phyloP scores from a whole-genome alignment of 2,797 vertebrate species.

The Agapornis canus region DNA sequence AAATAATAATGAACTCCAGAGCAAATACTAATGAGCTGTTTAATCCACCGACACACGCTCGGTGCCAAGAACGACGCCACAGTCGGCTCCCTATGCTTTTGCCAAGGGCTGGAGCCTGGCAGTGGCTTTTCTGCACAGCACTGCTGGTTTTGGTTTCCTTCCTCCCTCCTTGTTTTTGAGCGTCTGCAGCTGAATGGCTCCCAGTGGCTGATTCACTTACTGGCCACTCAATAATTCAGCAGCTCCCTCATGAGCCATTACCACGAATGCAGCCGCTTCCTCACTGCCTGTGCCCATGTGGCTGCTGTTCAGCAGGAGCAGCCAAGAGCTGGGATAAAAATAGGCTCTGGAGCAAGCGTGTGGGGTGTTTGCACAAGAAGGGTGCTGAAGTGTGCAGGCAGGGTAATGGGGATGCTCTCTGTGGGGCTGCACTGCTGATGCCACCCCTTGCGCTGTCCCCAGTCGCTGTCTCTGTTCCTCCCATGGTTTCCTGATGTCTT shows the following conservation, averaged over 20 bases:
- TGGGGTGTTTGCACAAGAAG: background rate
- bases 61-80: conserved; percentile 5
- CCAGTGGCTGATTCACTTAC: conserved; percentile 54
- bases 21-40: conserved; percentile 69
- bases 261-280: background rate
- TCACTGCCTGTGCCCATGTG: background rate
- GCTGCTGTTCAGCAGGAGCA: background rate
- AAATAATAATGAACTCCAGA: conserved; percentile 65
- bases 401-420: background rate
- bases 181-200: conserved; percentile 52
- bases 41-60: conserved; percentile 29
- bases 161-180: conserved; percentile 24
- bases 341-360: conserved; percentile 25
- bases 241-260: conserved; percentile 37
- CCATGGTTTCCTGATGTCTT: background rate
- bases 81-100: background rate
- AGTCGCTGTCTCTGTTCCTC: rapidly evolving
- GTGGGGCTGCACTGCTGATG: rapidly evolving
- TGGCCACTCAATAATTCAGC: conserved; percentile 62
- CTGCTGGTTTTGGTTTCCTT: conserved; percentile 47
- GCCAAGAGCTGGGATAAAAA: conserved; percentile 2
- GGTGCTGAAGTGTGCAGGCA: background rate
- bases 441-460: background rate
- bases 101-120: conserved; percentile 27
- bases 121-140: background rate